A percentile compares a stretch with the other conserved stretches of the same genome.
phyloP scores from a whole-genome alignment of 64 coral and sea anemone species.

The Pocillopora verrucosa region DNA sequence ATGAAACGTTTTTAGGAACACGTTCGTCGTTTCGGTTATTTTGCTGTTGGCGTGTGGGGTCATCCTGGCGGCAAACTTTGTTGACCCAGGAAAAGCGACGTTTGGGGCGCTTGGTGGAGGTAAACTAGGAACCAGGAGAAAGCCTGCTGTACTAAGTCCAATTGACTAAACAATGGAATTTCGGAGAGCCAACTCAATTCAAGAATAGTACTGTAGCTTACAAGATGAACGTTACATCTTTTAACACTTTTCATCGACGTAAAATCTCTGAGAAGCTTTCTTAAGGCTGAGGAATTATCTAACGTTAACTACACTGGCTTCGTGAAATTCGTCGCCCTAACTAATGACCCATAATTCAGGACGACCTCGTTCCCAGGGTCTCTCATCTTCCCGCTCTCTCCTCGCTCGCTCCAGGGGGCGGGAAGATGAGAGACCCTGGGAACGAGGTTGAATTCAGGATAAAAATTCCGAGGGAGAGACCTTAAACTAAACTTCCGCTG shows the following conservation, averaged over 20 bases:
- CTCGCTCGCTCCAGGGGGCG: no score
- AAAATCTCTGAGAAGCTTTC: slow-evolving; percentile 5
- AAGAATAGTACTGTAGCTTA: neutral
- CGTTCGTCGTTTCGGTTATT: no score
- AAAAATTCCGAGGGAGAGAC: neutral
- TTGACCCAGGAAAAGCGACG: no score
- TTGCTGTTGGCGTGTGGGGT: no score
- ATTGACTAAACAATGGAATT: slow-evolving; percentile 23
- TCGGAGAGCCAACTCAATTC: slow-evolving; percentile 7
- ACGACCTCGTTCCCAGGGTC: neutral
- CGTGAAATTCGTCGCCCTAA: slow-evolving; percentile 29
- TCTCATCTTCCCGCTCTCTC: no score
- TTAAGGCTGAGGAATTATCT: slow-evolving; percentile 34
- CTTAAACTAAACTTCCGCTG: neutral
- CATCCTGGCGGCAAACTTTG: no score
- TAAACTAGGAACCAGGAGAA: no score
- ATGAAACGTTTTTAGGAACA: no score
- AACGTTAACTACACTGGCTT: slow-evolving; percentile 9
- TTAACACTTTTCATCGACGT: slow-evolving; percentile 24
- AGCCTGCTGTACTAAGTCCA: neutral
- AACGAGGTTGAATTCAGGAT: no score
- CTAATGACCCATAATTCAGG: neutral
- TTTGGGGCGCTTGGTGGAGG: no score
- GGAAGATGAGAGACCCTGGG: no score
- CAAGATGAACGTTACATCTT: slow-evolving; percentile 38